phyloP scores from a whole-genome alignment of 2,888 invertebrate genomes.

The Drosophila borborema region DNA sequence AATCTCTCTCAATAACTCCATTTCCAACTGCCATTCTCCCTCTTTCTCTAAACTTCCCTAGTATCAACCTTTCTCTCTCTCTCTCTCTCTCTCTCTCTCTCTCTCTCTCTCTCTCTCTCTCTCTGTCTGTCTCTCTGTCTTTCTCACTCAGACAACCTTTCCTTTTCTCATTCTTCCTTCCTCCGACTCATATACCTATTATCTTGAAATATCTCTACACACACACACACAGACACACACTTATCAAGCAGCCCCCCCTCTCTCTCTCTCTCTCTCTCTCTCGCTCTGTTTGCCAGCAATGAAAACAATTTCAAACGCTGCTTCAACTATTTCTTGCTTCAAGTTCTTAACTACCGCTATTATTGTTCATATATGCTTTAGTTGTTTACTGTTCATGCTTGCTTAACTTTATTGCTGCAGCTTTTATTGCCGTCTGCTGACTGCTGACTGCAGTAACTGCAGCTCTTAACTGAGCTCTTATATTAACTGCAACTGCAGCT shows the following conservation, averaged over 20 bases:
- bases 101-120: background rate
- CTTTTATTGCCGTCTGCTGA: conserved; percentile 19
- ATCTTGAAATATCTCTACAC: background rate
- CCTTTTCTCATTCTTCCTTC: background rate
- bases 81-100: no score
- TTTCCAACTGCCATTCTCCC: no score
- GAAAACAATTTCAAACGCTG: background rate
- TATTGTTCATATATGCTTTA: conserved; percentile 30
- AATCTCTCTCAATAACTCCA: background rate
- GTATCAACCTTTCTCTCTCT: no score
- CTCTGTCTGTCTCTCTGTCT: no score
- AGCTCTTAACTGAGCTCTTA: conserved; percentile 5
- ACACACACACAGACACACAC: background rate
- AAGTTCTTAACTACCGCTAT: conserved; percentile 13
- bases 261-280: no score
- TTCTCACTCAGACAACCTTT: background rate
- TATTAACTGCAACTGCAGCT: conserved; percentile 27
- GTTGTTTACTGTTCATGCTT: conserved; percentile 24
- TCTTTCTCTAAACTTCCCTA: no score
- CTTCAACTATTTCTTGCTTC: background rate
- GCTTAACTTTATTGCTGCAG: conserved; percentile 23
- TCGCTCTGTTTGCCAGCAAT: background rate
- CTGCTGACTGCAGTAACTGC: conserved; percentile 17
- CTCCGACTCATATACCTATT: background rate
- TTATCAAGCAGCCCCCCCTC: background rate